Percentiles rank a stretch among this genome's conserved stretches.
Conservation (phyloP, 2,888 invertebrate species). For the Yponomeuta cagnagella region DNA sequence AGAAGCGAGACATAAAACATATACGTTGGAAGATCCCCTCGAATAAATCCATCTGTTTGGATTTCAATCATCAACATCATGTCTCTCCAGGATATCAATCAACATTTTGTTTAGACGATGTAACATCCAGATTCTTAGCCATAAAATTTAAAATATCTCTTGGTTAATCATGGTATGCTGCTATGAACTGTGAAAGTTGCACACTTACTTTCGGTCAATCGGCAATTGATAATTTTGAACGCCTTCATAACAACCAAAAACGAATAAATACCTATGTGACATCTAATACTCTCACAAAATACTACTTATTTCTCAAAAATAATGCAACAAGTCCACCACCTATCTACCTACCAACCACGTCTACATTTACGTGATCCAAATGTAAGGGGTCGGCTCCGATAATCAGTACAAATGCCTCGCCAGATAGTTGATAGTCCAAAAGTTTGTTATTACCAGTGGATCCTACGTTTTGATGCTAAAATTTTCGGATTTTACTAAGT, state of each 20-base stretch:
- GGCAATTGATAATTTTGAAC: no score
- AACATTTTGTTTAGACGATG: not conserved
- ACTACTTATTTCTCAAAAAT: not conserved
- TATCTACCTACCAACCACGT: not conserved
- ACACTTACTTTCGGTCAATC: no score
- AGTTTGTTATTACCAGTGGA: constrained; percentile 12
- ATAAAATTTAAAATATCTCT: not conserved
- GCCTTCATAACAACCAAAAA: no score
- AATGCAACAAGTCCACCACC: not conserved
- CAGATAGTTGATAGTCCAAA: constrained; percentile 40
- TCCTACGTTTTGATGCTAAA: not conserved
- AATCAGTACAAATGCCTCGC: constrained; percentile 68
- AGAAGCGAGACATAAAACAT: no score
- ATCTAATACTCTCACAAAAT: no score
- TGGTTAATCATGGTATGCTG: no score
- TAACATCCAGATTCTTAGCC: not conserved
- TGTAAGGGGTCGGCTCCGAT: constrained; percentile 34
- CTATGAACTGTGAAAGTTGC: no score
- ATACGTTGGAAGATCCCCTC: not conserved
- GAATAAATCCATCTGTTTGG: not conserved
- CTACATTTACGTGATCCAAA: constrained; percentile 24
- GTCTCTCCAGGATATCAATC: not conserved
- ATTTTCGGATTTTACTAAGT: not conserved
- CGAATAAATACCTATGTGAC: no score
- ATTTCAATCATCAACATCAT: not conserved